These are phyloP conservation scores for Myotis yumanensis DNA, from an alignment of 2,113 vertebrate species.

Conservation along the genomic window DNA sequence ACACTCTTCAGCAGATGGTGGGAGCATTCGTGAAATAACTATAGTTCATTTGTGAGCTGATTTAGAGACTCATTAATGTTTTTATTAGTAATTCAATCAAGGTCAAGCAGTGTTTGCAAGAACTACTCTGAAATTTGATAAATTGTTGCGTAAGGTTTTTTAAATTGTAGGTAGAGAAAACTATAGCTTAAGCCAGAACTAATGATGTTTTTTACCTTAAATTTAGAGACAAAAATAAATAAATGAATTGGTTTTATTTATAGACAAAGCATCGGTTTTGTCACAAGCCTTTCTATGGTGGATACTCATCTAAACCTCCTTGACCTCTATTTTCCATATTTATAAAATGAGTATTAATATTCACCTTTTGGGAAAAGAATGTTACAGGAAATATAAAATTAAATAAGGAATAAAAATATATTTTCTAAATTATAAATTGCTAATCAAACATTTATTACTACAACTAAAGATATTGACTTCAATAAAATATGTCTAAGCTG, in stretches of 20 bases:
- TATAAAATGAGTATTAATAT: background rate
- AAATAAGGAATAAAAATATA: background rate
- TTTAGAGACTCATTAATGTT: background rate
- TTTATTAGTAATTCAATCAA: background rate
- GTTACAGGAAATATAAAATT: background rate
- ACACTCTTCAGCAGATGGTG: background rate
- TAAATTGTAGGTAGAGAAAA: background rate
- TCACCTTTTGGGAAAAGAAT: background rate
- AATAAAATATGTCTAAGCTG: background rate
- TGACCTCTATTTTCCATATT: background rate
- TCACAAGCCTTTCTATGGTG: background rate
- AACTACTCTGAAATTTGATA: background rate
- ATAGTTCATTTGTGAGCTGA: background rate
- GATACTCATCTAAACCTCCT: background rate
- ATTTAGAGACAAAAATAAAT: background rate
- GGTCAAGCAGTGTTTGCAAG: background rate
- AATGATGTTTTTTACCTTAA: background rate
- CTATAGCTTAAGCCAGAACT: background rate
- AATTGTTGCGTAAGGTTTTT: background rate
- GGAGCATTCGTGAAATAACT: background rate
- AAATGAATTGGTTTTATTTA: background rate
- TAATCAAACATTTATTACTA: background rate
- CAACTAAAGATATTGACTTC: background rate
- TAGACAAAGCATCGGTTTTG: background rate
- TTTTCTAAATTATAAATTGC: background rate